Base-by-base conservation (phyloP, 2,113 vertebrate genomes). In the Argyrosomus japonicus region DNA sequence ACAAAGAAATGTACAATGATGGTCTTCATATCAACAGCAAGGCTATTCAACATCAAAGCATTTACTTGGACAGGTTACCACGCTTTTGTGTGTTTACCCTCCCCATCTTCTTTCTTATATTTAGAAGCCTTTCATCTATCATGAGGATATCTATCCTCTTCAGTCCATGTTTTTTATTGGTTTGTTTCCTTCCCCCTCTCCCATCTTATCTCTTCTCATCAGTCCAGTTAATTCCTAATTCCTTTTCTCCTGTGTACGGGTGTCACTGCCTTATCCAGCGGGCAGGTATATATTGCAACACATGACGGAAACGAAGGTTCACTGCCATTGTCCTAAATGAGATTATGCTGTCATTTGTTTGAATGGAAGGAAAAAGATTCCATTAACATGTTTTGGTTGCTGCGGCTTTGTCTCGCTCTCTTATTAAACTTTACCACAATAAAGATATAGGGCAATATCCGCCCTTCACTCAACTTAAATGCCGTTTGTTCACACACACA, bases 321-420 rank as follows among this genome's bases (percentile, higher is more conserved):
- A 5, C 65, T 56, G 53, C 32, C 63, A 79, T 68, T 4, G n/a
- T 82, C 21, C 67, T 43, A 47, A 88, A 87, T 82, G 61, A 91
- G 83, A 91, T 90, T 78, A 85, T 29, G 58, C 50, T 87, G 83
- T 70, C 82, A 74, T 88, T 88, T 87, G 50, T 83, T 87, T 68
- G 65, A 68, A 75, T 79, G 47, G 25, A 73, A 58, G 50, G 19
- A 36, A 50, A 50, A 14, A 3, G 1, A 67, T 69, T 68, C 86
- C 76, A 83, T 87, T 81, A 83, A 50, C 45, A 63, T 64, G 18
- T 62, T 77, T 73, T 81, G 67, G 68, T 84, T 58, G 14, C 45
- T 77, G 70, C 36, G 15, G 5, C 27, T 87, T 87, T 85, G 36
- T 63, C 27, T 68, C 23, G 64, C 40, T 56, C 72, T 72, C 48